These are phyloP conservation scores for Spodoptera exigua DNA, from an alignment of 2,888 invertebrate species.

Conservation along the genomic window DNA sequence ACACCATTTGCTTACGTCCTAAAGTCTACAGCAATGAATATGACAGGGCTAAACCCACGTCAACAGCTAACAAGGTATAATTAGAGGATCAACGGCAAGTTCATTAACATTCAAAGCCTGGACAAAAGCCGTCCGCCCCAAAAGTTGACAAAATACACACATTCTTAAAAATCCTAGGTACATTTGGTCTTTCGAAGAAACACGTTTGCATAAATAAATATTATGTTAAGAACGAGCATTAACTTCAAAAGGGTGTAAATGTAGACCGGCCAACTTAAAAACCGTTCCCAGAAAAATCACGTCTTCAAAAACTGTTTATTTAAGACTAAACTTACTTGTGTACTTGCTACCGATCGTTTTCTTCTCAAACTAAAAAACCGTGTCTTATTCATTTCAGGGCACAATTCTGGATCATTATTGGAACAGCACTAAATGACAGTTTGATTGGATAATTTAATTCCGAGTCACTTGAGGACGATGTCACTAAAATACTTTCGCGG, in stretches of 20 bases:
- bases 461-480: conserved; percentile 34
- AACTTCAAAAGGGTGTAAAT: conserved; percentile 56
- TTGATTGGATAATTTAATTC: conserved; percentile 41
- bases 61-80: no score
- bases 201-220: conserved; percentile 61
- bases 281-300: conserved; percentile 44
- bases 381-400: conserved; percentile 38
- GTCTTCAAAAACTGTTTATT: conserved; percentile 35
- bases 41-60: no score
- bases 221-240: conserved; percentile 43
- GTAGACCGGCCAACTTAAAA: conserved; percentile 38
- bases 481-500: conserved; percentile 45
- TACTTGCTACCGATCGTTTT: conserved; percentile 37
- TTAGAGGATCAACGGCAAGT: background rate
- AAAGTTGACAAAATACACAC: conserved; percentile 26
- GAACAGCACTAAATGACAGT: conserved; percentile 21
- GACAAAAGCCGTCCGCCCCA: background rate
- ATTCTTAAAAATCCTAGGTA: conserved; percentile 30
- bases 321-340: conserved; percentile 49
- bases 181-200: conserved; percentile 54
- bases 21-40: no score
- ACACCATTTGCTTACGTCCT: no score
- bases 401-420: conserved; percentile 1
- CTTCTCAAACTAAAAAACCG: conserved; percentile 49
- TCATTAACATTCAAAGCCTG: conserved; percentile 1